Base-by-base conservation (phyloP, 2,797 vertebrate species). In the Sebastolobus altivelis region DNA sequence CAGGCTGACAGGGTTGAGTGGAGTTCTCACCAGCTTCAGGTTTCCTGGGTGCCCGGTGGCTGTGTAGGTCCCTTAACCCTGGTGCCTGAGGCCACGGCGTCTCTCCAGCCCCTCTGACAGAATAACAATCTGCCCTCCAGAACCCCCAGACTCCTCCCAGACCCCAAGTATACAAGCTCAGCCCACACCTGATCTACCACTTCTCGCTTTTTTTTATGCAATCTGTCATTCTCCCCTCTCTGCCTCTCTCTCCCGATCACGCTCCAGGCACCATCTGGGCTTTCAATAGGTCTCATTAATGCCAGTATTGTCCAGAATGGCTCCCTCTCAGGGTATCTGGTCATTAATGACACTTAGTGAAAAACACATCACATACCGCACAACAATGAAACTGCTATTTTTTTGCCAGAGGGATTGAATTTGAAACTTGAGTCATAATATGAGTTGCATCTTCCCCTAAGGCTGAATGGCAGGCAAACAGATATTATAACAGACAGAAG, bases 261-360 rank as follows among this genome's bases (percentile, higher is more conserved):
- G 79, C 92, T 91, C n/a, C 85, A 86, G 89, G 91, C 93, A 90
- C 94, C 92, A 94, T 93, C 94, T 94, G 92, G 87, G 82, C 84
- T 92, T 95, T 94, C 93, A 94, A 87, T 88, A 87, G 91, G 82
- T 82, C 92, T 94, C 92, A 94, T 94, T 94, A 94, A 92, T 93
- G 82, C 90, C 75, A 65, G 79, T 65, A 84, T 89, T 91, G 91
- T 94, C 86, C 83, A 79, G 79, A 81, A 77, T 62, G 71, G 85
- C 85, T 89, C 67, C 84, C 89, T 91, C 86, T 89, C 90, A 88
- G 87, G 89, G 84, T 91, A 86, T 89, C 81, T 90, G 90, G 90
- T 93, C 93, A 90, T 95, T 94, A 94, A 91, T 86, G 89, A 93
- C 92, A 91, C 90, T 92, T 94, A 90, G 87, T 78, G 80, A 81